These are phyloP conservation scores for Craterocephalus amniculus DNA, from an alignment of 2,797 vertebrate species.

Conservation along the genomic window DNA sequence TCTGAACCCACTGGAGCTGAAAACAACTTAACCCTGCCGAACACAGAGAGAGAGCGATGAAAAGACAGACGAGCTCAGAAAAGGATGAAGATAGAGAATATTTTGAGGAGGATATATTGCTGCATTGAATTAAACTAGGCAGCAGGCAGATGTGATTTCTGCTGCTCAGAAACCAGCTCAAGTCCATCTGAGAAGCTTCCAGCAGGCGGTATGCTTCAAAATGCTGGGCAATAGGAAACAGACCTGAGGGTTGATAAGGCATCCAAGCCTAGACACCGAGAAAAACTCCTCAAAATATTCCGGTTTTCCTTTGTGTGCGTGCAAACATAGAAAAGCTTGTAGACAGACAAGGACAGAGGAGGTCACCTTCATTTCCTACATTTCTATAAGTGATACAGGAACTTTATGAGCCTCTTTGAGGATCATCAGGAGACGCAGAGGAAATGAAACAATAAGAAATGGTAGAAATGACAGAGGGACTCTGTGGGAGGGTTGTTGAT, in stretches of 20 bases:
- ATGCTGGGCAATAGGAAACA: conserved; percentile 37
- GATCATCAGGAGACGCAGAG: conserved; percentile 42
- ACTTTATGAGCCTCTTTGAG: conserved; percentile 47
- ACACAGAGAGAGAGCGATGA: conserved; percentile 32
- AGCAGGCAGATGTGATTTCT: conserved; percentile 22
- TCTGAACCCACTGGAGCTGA: conserved; percentile 44
- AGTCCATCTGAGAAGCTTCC: conserved; percentile 43
- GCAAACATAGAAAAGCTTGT: conserved; percentile 27
- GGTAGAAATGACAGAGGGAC: conserved; percentile 34
- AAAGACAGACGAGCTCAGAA: conserved; percentile 9
- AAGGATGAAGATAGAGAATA: conserved; percentile 19
- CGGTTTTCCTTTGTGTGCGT: conserved; percentile 12
- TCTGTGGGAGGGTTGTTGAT: conserved; percentile 15
- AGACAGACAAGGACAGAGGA: conserved; percentile 53
- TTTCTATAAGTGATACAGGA: conserved; percentile 38
- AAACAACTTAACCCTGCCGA: conserved; percentile 49
- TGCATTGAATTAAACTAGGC: conserved; percentile 24
- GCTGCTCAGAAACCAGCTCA: conserved; percentile 25
- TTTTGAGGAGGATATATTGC: conserved; percentile 24
- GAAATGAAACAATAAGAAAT: conserved; percentile 72
- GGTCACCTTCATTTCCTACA: conserved; percentile 65
- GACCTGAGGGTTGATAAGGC: conserved; percentile 47
- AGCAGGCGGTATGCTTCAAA: conserved; percentile 30
- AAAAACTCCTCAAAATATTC: conserved; percentile 22
- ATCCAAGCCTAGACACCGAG: conserved; percentile 23